phyloP scores from a whole-genome alignment of 2,113 vertebrate species.

The Phyllopteryx taeniolatus region DNA sequence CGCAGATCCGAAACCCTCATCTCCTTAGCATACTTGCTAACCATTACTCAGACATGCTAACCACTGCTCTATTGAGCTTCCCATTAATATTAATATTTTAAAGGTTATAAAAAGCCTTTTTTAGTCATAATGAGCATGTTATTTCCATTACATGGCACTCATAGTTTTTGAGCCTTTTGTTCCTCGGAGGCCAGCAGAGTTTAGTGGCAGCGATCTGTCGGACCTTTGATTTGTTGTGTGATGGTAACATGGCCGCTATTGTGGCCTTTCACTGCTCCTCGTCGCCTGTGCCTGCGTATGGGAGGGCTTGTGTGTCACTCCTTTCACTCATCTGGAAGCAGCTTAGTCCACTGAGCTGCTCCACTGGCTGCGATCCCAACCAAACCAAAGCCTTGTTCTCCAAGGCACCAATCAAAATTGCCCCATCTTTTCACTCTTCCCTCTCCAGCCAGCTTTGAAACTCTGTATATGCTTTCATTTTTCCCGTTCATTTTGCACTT shows the following conservation, averaged over 20 bases:
- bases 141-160: background rate
- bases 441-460: conserved; percentile 44
- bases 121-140: background rate
- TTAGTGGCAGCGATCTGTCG: conserved; percentile 18
- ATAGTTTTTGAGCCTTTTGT: background rate
- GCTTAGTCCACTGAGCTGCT: conserved; percentile 67
- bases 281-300: conserved; percentile 12
- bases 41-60: background rate
- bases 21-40: background rate
- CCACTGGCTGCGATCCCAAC: conserved; percentile 52
- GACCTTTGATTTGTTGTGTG: conserved; percentile 11
- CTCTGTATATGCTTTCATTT: conserved; percentile 44
- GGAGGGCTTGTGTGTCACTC: conserved; percentile 30
- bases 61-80: background rate
- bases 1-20: too few species aligned
- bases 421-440: conserved; percentile 48
- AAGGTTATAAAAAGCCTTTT: background rate
- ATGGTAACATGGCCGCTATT: conserved; percentile 35
- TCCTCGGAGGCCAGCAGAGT: background rate
- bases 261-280: conserved; percentile 23
- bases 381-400: conserved; percentile 44
- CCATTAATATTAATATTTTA: background rate
- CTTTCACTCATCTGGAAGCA: conserved; percentile 59
- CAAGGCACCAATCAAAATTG: conserved; percentile 46
- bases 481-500: conserved; percentile 30